phyloP scores from a whole-genome alignment of 2,113 vertebrate species.

The Sinocyclocheilus anshuiensis region DNA sequence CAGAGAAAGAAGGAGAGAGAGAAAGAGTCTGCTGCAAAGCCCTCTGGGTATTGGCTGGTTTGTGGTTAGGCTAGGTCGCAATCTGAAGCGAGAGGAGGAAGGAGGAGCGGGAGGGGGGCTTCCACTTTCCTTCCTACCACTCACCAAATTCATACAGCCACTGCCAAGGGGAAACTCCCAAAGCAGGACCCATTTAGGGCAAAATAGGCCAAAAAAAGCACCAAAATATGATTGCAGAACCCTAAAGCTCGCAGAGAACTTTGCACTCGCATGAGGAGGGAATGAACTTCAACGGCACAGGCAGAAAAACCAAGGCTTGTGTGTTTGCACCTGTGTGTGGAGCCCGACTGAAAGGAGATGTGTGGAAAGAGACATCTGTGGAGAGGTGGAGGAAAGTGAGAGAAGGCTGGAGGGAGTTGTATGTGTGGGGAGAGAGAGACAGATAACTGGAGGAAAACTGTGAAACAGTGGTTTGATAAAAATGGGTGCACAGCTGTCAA shows the following conservation, averaged over 20 bases:
- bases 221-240: neutral
- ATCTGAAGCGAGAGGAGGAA: slow-evolving; percentile 73
- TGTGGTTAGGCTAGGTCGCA: slow-evolving; percentile 72
- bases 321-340: slow-evolving; percentile 49
- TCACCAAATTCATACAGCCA: slow-evolving; percentile 63
- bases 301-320: neutral
- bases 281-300: neutral
- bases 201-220: neutral
- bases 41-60: slow-evolving; percentile 72
- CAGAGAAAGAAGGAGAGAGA: slow-evolving; percentile 45
- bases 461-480: slow-evolving; percentile 71
- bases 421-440: slow-evolving; percentile 60
- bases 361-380: slow-evolving; percentile 51
- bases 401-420: slow-evolving; percentile 58
- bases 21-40: slow-evolving; percentile 67
- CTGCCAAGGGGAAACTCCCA: slow-evolving; percentile 55
- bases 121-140: slow-evolving; percentile 72
- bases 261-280: neutral
- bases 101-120: slow-evolving; percentile 74
- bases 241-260: neutral
- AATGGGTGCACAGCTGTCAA: slow-evolving; percentile 76
- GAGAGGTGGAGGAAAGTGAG: slow-evolving; percentile 50
- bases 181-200: slow-evolving; percentile 2
- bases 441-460: slow-evolving; percentile 65
- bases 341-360: slow-evolving; percentile 52